phyloP scores from a whole-genome alignment of 1,140 invertebrate species.

The Cyrtorhinus lividipennis region DNA sequence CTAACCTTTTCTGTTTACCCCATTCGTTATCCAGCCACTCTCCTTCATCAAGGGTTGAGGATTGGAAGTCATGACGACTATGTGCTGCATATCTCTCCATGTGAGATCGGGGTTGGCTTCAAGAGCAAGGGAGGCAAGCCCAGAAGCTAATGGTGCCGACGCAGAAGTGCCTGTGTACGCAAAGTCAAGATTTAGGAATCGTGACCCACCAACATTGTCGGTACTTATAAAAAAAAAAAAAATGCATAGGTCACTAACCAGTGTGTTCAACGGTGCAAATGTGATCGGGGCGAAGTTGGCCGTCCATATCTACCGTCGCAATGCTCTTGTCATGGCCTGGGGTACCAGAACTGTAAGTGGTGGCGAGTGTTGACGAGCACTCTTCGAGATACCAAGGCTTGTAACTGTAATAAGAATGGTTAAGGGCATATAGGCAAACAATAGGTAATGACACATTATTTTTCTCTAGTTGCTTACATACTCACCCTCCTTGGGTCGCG shows the following conservation, averaged over 20 bases:
- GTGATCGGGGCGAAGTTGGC: slow-evolving; percentile 61
- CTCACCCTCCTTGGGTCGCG: slow-evolving; percentile 84
- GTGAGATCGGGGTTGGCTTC: slow-evolving; percentile 88
- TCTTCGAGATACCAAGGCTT: slow-evolving; percentile 98
- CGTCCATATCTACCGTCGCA: slow-evolving; percentile 92
- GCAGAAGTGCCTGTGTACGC: slow-evolving; percentile 61
- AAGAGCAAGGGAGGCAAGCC: slow-evolving; percentile 82
- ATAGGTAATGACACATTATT: too few species aligned
- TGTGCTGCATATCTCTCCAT: slow-evolving; percentile 96
- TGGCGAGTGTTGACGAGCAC: slow-evolving; percentile 89
- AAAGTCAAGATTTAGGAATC: neutral
- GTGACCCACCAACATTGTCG: neutral
- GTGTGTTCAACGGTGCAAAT: slow-evolving; percentile 81
- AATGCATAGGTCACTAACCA: slow-evolving; percentile 27
- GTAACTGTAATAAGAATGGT: slow-evolving; percentile 35
- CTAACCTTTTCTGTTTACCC: slow-evolving; percentile 71
- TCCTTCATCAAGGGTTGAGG: slow-evolving; percentile 67
- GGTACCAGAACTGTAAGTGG: slow-evolving; percentile 91
- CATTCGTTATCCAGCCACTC: slow-evolving; percentile 78
- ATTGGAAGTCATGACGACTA: slow-evolving; percentile 83
- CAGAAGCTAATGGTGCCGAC: slow-evolving; percentile 87
- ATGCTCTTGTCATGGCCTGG: slow-evolving; percentile 88
- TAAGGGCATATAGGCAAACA: slow-evolving; percentile 11
- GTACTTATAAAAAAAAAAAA: neutral
- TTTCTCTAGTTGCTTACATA: too few species aligned